Conservation (phyloP, 2,888 invertebrate genomes). For the Ornithoptera alexandrae region DNA sequence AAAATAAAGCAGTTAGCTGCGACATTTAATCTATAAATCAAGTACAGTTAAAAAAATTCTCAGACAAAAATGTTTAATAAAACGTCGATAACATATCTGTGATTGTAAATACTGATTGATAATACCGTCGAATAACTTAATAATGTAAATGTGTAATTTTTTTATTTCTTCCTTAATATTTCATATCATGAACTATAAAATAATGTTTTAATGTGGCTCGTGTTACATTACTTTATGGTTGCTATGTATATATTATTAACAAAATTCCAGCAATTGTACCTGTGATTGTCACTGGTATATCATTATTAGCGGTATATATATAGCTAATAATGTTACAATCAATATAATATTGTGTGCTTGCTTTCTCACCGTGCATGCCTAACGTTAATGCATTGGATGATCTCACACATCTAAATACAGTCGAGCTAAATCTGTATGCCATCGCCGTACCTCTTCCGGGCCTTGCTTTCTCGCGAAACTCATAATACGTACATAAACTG, state of each 20-base stretch:
- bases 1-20: background rate
- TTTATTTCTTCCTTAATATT: background rate
- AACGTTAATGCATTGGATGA: slow-evolving; percentile 60
- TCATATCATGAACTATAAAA: no score
- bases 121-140: background rate
- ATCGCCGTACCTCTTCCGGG: slow-evolving; percentile 64
- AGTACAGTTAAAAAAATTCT: no score
- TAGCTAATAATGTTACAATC: slow-evolving; percentile 23
- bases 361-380: slow-evolving; percentile 35
- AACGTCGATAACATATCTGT: background rate
- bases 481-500: slow-evolving; percentile 70
- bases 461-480: slow-evolving; percentile 68
- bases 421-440: slow-evolving; percentile 68
- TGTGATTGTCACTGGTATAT: slow-evolving; percentile 12
- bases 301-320: slow-evolving; percentile 10
- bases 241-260: background rate
- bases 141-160: background rate
- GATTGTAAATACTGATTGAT: background rate
- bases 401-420: slow-evolving; percentile 73
- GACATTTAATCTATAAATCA: background rate
- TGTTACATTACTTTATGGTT: background rate
- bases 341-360: slow-evolving; percentile 29
- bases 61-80: no score
- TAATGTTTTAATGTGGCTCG: no score
- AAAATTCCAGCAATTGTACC: background rate